Percentiles rank a stretch among this genome's conserved stretches.
Conservation (phyloP, 1,140 invertebrate species). For the Hylaeus anthracinus region DNA sequence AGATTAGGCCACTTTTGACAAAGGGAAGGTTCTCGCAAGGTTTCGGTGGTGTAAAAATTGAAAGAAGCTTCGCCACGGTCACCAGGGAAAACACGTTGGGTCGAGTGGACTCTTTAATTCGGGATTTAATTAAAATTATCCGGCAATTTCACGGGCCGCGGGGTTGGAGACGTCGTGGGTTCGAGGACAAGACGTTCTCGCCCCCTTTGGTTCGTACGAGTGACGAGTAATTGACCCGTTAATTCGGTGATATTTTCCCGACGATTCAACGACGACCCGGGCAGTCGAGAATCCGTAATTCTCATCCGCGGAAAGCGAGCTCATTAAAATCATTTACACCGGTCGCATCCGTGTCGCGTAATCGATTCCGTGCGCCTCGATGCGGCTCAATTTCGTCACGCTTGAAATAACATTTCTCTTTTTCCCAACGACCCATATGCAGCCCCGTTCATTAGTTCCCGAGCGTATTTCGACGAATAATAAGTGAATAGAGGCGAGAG, state of each 20-base stretch:
- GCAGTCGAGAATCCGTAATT: not conserved
- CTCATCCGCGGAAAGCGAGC: slow-evolving; percentile 1
- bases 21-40: too few species aligned
- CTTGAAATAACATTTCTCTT: not conserved
- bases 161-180: not conserved
- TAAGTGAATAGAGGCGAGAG: not conserved
- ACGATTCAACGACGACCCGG: not conserved
- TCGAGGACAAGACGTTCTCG: not conserved
- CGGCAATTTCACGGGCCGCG: not conserved
- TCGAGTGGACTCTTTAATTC: slow-evolving; percentile 5
- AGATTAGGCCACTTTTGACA: too few species aligned
- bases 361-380: slow-evolving; percentile 24
- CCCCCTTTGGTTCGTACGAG: not conserved
- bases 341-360: slow-evolving; percentile 27
- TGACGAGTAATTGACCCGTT: slow-evolving; percentile 9
- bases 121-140: slow-evolving; percentile 18
- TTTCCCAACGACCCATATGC: not conserved
- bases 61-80: not conserved
- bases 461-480: slow-evolving; percentile 7
- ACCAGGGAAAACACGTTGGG: not conserved
- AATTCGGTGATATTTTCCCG: not conserved
- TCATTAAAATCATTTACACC: slow-evolving; percentile 38
- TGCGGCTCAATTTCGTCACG: slow-evolving; percentile 17
- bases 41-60: too few species aligned
- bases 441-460: not conserved